Base-by-base conservation (phyloP, 1,140 invertebrate species). In the Gryon sp. region DNA sequence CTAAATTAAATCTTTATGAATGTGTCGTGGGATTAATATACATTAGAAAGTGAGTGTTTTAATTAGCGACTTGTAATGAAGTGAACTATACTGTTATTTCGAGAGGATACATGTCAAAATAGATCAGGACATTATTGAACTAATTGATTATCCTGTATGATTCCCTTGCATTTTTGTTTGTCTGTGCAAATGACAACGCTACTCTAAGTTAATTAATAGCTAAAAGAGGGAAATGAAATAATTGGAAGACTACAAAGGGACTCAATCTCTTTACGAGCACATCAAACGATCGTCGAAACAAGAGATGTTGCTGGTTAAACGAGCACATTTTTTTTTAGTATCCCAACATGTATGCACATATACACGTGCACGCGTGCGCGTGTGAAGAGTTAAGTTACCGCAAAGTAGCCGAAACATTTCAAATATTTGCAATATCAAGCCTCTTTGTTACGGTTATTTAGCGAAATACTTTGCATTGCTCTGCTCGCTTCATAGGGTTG, bases 381-480 rank as follows among this genome's bases (percentile, higher is more conserved):
- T 28, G 43, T 28, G 7, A 16, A 15, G 16, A 53, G 53, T 66
- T 52, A 74, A 65, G 53, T 59, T 40, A 16, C 53, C 60, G 38
- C 70, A 52, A 66, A 74, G 45, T 59, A 59, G 70, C 48, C 36
- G 59, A 60, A 52, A 65, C 38, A 60, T 74, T 66, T 59, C 26
- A 74, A 66, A 59, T 66, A 66, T 66, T 74, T 45, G 60, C 36
- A 65, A 59, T 65, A 65, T 59, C 52, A 59, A 74, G 70, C 52
- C 60, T 66, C 52, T 74, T 59, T 66, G 70, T 74, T 74, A 74
- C 52, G 52, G 60, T 66, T 66, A 66, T 65, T 65, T 65, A 63
- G 59, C 43, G 34, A 59, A 40, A 65, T 73, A 59, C 69, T 73
- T 73, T 63, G 52, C 50, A 73, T 57, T 57, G 69, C 69, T 24